These are phyloP conservation scores for Eupelmus urozonus DNA, from an alignment of 2,888 invertebrate genomes.

Conservation along the genomic window DNA sequence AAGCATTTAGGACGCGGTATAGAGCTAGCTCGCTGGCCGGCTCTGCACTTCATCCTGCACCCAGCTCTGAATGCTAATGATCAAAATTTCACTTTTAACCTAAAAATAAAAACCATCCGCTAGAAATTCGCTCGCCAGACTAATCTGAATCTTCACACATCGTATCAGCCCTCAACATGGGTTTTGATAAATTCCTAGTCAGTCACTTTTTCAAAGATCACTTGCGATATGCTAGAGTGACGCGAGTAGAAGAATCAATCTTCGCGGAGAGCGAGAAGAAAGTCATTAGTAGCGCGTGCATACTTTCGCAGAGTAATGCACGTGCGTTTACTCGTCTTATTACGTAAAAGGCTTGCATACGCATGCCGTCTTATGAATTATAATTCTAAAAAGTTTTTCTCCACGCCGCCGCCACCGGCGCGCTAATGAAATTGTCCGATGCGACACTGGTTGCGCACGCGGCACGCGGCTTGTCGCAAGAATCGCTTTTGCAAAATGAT, in stretches of 20 bases:
- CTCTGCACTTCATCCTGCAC: not conserved
- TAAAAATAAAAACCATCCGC: slow-evolving; percentile 15
- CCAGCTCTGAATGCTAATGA: slow-evolving; percentile 25
- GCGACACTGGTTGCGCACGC: not conserved
- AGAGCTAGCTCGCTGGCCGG: too few relatives aligned
- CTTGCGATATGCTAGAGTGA: slow-evolving; percentile 1
- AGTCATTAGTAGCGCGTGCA: slow-evolving; percentile 13
- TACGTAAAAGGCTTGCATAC: not conserved
- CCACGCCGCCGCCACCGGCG: too few relatives aligned
- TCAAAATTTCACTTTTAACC: slow-evolving; percentile 37
- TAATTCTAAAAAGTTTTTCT: slow-evolving; percentile 24
- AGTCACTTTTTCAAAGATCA: slow-evolving; percentile 6
- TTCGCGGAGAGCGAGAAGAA: slow-evolving; percentile 4
- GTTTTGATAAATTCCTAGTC: too few relatives aligned
- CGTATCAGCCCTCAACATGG: too few relatives aligned
- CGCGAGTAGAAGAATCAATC: slow-evolving; percentile 29
- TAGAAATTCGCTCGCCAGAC: not conserved
- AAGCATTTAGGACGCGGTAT: slow-evolving; percentile 24
- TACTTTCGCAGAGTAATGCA: too few relatives aligned
- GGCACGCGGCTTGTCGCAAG: too few relatives aligned
- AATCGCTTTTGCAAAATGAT: too few relatives aligned
- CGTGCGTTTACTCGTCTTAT: too few relatives aligned
- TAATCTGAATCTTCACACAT: not conserved
- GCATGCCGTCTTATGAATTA: slow-evolving; percentile 27
- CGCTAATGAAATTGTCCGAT: slow-evolving; percentile 6